phyloP scores from a whole-genome alignment of 2,113 vertebrate genomes.

The Mus spicilegus region DNA sequence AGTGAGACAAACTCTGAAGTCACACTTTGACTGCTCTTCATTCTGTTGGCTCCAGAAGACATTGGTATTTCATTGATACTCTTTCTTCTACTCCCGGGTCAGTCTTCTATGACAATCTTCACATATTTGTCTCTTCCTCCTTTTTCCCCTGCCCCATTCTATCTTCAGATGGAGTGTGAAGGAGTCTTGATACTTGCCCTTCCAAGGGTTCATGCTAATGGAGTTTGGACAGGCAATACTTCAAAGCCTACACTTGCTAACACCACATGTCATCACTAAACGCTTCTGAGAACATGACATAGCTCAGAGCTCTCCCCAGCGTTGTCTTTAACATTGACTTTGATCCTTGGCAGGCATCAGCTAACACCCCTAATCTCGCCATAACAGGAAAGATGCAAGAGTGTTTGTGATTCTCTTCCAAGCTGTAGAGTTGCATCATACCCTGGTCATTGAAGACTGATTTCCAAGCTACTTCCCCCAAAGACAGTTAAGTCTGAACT shows the following conservation, averaged over 20 bases:
- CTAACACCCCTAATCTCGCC: constrained; percentile 58
- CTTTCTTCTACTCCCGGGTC: neutral
- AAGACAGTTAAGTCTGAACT: neutral
- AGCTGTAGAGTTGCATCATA: neutral
- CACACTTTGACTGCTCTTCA: neutral
- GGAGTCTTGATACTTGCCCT: neutral
- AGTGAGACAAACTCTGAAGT: neutral
- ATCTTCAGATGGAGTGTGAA: constrained; percentile 44
- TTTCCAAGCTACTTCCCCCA: neutral
- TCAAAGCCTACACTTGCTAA: constrained; percentile 44
- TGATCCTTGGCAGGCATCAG: constrained; percentile 42
- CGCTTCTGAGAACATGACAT: constrained; percentile 44
- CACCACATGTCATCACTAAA: constrained; percentile 51
- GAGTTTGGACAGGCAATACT: constrained; percentile 3
- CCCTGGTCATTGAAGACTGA: neutral
- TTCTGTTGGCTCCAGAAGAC: neutral
- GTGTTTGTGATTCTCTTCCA: neutral
- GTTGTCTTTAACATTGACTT: constrained; percentile 26
- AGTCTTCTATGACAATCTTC: neutral
- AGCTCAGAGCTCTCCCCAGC: neutral
- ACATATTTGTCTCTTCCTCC: no score
- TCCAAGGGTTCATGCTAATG: neutral
- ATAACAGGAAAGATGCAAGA: constrained; percentile 3
- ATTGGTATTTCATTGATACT: neutral
- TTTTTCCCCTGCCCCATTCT: neutral